phyloP scores from a whole-genome alignment of 1,140 invertebrate species.

The Drosophila hydei region DNA sequence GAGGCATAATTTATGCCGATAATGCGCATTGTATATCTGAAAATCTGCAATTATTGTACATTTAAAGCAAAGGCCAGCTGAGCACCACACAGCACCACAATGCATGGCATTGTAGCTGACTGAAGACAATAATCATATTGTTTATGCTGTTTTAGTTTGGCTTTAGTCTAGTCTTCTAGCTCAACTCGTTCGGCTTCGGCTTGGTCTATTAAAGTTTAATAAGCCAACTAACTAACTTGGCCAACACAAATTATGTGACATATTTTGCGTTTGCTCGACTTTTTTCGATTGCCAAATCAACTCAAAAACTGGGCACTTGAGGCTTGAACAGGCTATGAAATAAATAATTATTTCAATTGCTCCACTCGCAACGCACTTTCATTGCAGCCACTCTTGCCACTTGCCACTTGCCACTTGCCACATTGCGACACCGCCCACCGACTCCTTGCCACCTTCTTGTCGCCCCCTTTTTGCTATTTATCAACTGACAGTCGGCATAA shows the following conservation, averaged over 20 bases:
- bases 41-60: conserved; percentile 33
- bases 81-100: conserved; percentile 19
- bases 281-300: conserved; percentile 59
- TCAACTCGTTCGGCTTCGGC: conserved; percentile 8
- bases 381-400: conserved; percentile 7
- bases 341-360: conserved; percentile 66
- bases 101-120: conserved; percentile 24
- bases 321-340: conserved; percentile 44
- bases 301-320: conserved; percentile 4
- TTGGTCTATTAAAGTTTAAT: conserved; percentile 18
- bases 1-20: conserved; percentile 36
- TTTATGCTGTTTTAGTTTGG: conserved; percentile 1
- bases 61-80: conserved; percentile 2
- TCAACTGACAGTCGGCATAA: conserved; percentile 34
- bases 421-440: neutral
- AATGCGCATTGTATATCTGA: conserved; percentile 44
- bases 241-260: conserved; percentile 55
- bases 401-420: conserved; percentile 1
- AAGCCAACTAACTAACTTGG: conserved; percentile 19
- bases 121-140: conserved; percentile 7
- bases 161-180: neutral
- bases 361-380: conserved; percentile 27
- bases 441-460: too few species aligned
- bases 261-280: conserved; percentile 46
- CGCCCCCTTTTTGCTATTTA: neutral